Evolutionary conservation across 2,113 vertebrate genomes (phyloP).

Genomic region (Philantomba maxwellii): DNA sequence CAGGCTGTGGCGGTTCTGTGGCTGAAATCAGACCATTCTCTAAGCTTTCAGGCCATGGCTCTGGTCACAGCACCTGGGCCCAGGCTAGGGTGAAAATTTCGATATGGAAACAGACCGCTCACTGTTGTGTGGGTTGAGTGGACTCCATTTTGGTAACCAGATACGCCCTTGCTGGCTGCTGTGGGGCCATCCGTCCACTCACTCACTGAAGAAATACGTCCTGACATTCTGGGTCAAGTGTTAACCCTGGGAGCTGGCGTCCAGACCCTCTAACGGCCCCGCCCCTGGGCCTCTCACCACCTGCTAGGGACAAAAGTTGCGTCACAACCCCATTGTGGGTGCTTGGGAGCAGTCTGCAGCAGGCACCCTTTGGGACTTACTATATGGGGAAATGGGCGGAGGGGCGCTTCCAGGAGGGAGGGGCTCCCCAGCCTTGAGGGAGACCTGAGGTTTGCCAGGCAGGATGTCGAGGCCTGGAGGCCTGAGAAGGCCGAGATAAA

Average conservation of each 20-base stretch:
- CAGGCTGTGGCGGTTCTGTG: background rate
- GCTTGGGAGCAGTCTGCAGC: background rate
- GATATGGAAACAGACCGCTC: rapidly evolving
- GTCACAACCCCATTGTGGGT: background rate
- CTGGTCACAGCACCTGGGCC: background rate
- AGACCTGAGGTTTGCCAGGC: background rate
- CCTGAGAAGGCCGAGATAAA: background rate
- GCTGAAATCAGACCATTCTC: background rate
- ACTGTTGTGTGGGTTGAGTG: rapidly evolving
- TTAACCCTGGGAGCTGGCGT: background rate
- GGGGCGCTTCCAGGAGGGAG: background rate
- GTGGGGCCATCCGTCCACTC: rapidly evolving
- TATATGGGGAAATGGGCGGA: background rate
- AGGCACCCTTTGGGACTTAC: background rate
- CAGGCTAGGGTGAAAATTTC: background rate
- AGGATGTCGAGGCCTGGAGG: background rate
- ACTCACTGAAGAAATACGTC: background rate
- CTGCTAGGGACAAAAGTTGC: background rate
- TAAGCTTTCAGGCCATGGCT: background rate
- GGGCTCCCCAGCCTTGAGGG: background rate
- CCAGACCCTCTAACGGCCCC: background rate
- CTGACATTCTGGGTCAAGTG: background rate
- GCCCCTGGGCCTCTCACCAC: background rate
- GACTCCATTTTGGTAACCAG: background rate
- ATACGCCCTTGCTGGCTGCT: rapidly evolving